Evolutionary conservation across 2,888 invertebrate genomes (phyloP).

Genomic region (Seladonia tumulorum): DNA sequence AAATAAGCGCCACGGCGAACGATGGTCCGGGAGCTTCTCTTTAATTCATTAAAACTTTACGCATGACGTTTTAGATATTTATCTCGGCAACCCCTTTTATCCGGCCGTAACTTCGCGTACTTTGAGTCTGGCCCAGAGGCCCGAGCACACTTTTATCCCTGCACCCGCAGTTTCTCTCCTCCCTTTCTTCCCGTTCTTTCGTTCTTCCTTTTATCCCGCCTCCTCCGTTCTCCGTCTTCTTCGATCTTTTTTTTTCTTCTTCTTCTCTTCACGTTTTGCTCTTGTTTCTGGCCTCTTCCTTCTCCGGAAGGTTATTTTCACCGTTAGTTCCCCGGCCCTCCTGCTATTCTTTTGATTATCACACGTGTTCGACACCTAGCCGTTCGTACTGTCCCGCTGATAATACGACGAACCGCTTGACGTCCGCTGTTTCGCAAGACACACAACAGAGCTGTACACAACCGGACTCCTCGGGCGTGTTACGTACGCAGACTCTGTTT

Average conservation of each 20-base stretch:
- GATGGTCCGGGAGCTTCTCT: constrained; percentile 60
- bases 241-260: not conserved
- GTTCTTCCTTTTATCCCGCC: not conserved
- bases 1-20: constrained; percentile 60
- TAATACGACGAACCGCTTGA: not conserved
- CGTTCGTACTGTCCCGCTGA: not conserved
- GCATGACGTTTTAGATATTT: constrained; percentile 74
- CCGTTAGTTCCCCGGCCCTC: constrained; percentile 1
- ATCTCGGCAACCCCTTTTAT: constrained; percentile 69
- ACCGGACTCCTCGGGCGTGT: not conserved
- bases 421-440: constrained; percentile 44
- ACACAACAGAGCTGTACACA: not conserved
- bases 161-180: constrained; percentile 33
- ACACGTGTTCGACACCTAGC: not conserved
- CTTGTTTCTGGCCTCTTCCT: not conserved
- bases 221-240: not conserved
- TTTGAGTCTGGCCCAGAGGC: constrained; percentile 56
- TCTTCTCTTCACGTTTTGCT: not conserved
- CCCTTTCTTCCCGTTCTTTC: constrained; percentile 11
- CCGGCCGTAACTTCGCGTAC: constrained; percentile 56
- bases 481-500: too few species aligned
- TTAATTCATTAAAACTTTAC: constrained; percentile 77
- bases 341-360: constrained; percentile 1
- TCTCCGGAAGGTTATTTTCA: constrained; percentile 13
- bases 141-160: constrained; percentile 65